phyloP scores from a whole-genome alignment of 2,888 invertebrate species.

The Pristionchus arcanus region DNA sequence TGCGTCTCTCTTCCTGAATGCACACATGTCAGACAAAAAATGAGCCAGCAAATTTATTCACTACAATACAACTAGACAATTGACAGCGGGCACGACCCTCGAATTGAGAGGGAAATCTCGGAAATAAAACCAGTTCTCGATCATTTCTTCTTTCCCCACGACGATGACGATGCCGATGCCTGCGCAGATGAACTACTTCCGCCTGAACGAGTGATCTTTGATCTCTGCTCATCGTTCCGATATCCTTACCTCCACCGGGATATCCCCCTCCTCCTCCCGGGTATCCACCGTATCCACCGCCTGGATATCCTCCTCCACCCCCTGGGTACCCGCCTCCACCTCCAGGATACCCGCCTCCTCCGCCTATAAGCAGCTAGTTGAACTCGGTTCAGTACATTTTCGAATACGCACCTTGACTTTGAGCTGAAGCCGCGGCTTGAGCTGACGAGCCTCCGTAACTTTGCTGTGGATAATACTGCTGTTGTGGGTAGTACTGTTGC shows the following conservation, averaged over 20 bases:
- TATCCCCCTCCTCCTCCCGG: neutral
- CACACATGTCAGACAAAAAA: neutral
- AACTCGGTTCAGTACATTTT: neutral
- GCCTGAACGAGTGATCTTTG: neutral
- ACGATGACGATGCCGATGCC: neutral
- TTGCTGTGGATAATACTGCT: neutral
- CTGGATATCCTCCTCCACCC: neutral
- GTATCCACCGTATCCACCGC: neutral
- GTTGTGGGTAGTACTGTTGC: neutral
- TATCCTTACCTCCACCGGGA: neutral
- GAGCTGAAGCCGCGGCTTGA: neutral
- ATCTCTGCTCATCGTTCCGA: neutral
- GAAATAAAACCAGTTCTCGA: neutral
- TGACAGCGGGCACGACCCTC: slow-evolving; percentile 16
- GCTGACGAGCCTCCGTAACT: neutral
- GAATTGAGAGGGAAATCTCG: neutral
- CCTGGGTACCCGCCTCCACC: neutral
- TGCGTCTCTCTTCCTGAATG: too few relatives aligned
- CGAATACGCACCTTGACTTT: neutral
- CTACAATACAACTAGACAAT: neutral
- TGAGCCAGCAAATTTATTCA: neutral
- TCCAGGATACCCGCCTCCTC: neutral
- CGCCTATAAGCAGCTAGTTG: neutral
- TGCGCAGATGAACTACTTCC: neutral
- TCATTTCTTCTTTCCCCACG: slow-evolving; percentile 23